A percentile compares a stretch with the other conserved stretches of the same genome.
Conservation (phyloP, 2,113 vertebrate species). For the Thamnophis sirtalis region DNA sequence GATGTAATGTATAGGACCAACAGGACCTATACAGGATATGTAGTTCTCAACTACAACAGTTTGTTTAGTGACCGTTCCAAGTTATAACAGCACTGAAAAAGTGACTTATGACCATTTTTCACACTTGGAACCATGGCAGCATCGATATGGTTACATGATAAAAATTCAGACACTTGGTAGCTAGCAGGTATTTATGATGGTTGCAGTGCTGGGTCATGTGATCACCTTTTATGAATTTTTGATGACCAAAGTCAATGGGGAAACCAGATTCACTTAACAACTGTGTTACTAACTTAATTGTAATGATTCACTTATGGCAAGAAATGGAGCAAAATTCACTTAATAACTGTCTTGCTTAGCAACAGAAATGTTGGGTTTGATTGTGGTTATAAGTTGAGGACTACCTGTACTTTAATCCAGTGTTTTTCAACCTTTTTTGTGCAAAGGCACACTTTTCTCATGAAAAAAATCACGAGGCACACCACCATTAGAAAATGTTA, state of each 20-base stretch:
- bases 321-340: no score
- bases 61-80: not conserved
- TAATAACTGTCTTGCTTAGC: not conserved
- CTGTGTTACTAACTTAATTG: no score
- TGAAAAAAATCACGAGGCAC: no score
- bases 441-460: no score
- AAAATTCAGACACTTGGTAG: not conserved
- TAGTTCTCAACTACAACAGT: not conserved
- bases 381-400: not conserved
- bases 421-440: no score
- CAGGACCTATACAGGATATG: not conserved
- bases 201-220: not conserved
- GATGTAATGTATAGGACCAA: not conserved
- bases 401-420: not conserved
- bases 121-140: not conserved
- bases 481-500: no score
- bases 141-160: not conserved
- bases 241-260: not conserved
- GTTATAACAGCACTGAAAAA: not conserved
- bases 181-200: not conserved
- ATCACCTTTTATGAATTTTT: not conserved
- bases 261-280: not conserved
- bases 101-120: not conserved
- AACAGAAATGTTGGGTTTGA: not conserved
- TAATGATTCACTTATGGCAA: not conserved